Percentiles rank a stretch among this genome's conserved stretches.
Evolutionary conservation across 1,140 invertebrate genomes (phyloP).

Genomic region (Hypothenemus hampei): DNA sequence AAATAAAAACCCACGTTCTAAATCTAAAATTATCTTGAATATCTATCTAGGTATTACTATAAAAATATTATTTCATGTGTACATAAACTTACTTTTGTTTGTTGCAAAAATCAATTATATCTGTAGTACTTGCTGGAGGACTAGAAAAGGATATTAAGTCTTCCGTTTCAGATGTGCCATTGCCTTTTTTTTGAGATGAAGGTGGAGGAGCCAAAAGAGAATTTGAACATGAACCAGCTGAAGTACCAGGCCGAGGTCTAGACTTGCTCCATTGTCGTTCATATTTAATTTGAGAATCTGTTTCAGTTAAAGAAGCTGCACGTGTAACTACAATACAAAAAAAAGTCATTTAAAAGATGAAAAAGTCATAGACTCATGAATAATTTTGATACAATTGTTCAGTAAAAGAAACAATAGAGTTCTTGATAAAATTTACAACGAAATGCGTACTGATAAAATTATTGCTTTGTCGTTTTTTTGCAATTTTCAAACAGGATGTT

Average conservation of each 20-base stretch:
- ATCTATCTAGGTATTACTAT: too few species aligned
- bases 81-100: conserved; percentile 29
- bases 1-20: too few species aligned
- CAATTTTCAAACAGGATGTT: too few species aligned
- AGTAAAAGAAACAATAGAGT: neutral
- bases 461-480: too few species aligned
- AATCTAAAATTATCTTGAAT: too few species aligned
- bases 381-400: neutral
- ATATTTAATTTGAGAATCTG: conserved; percentile 36
- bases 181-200: conserved; percentile 49
- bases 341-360: neutral
- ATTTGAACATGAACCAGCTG: conserved; percentile 23
- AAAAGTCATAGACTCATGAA: neutral
- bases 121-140: conserved; percentile 46
- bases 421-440: neutral
- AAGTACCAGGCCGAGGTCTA: conserved; percentile 37
- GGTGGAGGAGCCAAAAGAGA: conserved; percentile 53
- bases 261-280: conserved; percentile 37
- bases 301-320: conserved; percentile 41
- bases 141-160: conserved; percentile 73
- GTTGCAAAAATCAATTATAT: conserved; percentile 39
- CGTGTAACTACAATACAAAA: conserved; percentile 34
- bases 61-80: neutral
- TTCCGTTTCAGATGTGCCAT: conserved; percentile 50
- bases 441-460: too few species aligned